phyloP scores from a whole-genome alignment of 2,888 invertebrate species.

The Sphaerophoria taeniata region DNA sequence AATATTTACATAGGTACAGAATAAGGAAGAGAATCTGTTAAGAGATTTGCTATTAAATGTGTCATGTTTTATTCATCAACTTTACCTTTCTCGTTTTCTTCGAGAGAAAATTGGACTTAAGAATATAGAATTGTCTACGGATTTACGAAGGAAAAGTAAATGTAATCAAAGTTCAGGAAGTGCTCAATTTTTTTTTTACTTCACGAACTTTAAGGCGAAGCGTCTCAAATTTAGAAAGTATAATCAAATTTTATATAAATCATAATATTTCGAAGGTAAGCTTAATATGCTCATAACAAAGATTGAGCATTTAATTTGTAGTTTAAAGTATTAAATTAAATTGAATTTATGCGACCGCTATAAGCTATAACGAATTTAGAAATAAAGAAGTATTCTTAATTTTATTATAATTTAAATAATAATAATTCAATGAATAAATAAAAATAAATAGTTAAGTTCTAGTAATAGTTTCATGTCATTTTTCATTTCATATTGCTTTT shows the following conservation, averaged over 20 bases:
- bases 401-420: conserved; percentile 21
- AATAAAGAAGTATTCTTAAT: conserved; percentile 5
- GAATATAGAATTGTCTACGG: conserved; percentile 48
- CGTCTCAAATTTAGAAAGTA: conserved; percentile 22
- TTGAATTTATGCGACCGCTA: neutral
- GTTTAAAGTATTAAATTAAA: neutral
- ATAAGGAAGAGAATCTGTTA: conserved; percentile 58
- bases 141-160: conserved; percentile 33
- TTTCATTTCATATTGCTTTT: conserved; percentile 59
- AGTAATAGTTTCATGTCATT: conserved; percentile 47
- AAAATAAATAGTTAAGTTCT: neutral
- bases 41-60: conserved; percentile 69
- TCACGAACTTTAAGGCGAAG: neutral
- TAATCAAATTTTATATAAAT: no score
- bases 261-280: no score
- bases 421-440: conserved; percentile 8
- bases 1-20: conserved; percentile 2
- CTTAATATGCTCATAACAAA: neutral
- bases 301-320: neutral
- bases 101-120: conserved; percentile 66
- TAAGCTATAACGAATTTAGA: neutral
- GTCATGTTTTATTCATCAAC: conserved; percentile 75
- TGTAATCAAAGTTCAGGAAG: conserved; percentile 19
- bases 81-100: conserved; percentile 69
- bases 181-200: conserved; percentile 25